Evolutionary conservation across 35 echinoderm and acorn worm species (phyloP), one percentile per base, ranked within the genome.

Genomic region (Lytechinus variegatus): DNA sequence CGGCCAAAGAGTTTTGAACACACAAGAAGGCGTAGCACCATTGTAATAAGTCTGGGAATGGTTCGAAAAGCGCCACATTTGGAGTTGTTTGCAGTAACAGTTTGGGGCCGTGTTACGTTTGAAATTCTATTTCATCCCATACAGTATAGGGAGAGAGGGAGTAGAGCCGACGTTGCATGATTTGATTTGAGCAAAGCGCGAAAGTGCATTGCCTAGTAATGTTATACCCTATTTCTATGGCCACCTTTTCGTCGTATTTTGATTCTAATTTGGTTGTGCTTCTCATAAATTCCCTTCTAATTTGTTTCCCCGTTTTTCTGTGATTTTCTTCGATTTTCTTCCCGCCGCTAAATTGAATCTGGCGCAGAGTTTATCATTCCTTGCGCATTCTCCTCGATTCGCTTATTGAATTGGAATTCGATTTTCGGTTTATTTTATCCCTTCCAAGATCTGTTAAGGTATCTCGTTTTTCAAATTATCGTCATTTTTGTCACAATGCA

Each of bases 81-180:
- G 4, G 66, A 54, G 14, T 54, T 90, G 88, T 90, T 90, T 90
- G 88, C 88, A 90, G 88, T 90, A 90, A 90, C 88, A 90, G 88
- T 90, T 90, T 90, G 88, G 88, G 88, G 88, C 88, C 52, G 88
- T 90, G 88, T 90, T 90, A 54, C 88, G 88, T 90, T 90, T 90
- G 28, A 54, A 90, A 90, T 90, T 54, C 52, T 90, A 90, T 90
- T 90, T 90, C 88, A 90, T 33, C 9, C 16, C 52, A 14, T 44
- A 8, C 88, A 52, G 29, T 10, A 54, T 4, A 6, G 88, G 88
- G 52, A 90, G 29, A 90, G 88, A 90, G 88, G 28, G 88, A 44
- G 66, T 79, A 79, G 16, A 24, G 88, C 28, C 5, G 52, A 12
- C 88, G 88, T 14, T 21, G 27, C 52, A 14, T 90, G 88, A 90